Conservation (phyloP, 2,888 invertebrate genomes). For the Drosophila birchii region DNA sequence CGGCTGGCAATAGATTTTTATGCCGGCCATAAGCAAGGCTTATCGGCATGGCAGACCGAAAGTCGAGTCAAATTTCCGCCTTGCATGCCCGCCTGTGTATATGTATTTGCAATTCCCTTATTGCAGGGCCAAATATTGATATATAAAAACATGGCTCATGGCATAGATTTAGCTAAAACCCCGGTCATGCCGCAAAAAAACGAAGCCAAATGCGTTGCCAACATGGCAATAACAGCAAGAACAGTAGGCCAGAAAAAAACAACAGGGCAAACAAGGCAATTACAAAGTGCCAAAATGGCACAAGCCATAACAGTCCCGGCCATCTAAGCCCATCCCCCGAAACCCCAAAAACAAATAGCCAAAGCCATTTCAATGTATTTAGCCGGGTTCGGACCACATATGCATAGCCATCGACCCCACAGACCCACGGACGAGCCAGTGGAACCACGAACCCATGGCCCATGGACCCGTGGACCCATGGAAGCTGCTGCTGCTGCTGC, state of each 20-base stretch:
- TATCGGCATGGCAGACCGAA: slow-evolving; percentile 23
- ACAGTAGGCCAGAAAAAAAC: slow-evolving; percentile 62
- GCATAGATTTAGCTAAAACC: slow-evolving; percentile 66
- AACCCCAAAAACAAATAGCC: slow-evolving; percentile 75
- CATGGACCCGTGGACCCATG: slow-evolving; percentile 30
- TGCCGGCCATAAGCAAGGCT: slow-evolving; percentile 39
- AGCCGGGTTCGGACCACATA: slow-evolving; percentile 69
- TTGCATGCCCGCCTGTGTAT: slow-evolving; percentile 15
- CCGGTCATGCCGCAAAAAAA: slow-evolving; percentile 45
- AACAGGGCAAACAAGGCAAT: slow-evolving; percentile 76
- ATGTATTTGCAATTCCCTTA: slow-evolving; percentile 53
- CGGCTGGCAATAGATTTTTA: slow-evolving; percentile 41
- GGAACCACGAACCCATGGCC: slow-evolving; percentile 35
- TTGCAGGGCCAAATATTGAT: slow-evolving; percentile 69
- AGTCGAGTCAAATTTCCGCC: slow-evolving; percentile 30
- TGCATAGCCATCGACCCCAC: slow-evolving; percentile 58
- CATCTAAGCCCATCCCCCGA: slow-evolving; percentile 31
- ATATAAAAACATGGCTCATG: slow-evolving; percentile 70
- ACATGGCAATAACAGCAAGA: slow-evolving; percentile 56
- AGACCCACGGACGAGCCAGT: slow-evolving; percentile 30
- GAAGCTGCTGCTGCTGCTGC: slow-evolving; percentile 66
- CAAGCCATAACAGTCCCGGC: slow-evolving; percentile 71
- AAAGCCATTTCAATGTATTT: slow-evolving; percentile 78
- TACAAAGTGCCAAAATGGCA: slow-evolving; percentile 79
- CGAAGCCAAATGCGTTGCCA: slow-evolving; percentile 66